Evolutionary conservation across 2,113 vertebrate genomes (phyloP).

Genomic region (Chaetura pelagica): DNA sequence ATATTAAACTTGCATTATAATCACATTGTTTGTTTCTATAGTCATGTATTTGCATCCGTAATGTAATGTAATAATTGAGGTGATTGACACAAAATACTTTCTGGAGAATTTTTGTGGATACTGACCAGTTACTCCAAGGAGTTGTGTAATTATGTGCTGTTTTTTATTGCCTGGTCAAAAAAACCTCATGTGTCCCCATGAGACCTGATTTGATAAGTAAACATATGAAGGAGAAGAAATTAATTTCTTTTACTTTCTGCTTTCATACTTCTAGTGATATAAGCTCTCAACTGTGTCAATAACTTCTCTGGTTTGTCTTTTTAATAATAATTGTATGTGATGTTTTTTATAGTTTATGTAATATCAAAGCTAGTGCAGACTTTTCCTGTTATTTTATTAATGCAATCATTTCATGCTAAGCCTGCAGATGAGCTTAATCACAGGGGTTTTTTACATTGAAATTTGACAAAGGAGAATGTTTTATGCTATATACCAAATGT

Average conservation of each 20-base stretch:
- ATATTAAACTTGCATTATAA: conserved; percentile 58
- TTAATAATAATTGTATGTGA: conserved; percentile 34
- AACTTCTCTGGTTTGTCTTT: conserved; percentile 29
- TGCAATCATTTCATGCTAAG: conserved; percentile 22
- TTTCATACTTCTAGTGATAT: conserved; percentile 25
- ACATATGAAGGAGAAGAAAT: conserved; percentile 33
- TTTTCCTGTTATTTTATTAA: conserved; percentile 46
- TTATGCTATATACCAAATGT: background rate
- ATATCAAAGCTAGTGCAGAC: conserved; percentile 39
- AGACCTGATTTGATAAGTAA: conserved; percentile 33
- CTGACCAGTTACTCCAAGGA: conserved; percentile 17
- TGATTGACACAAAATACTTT: conserved; percentile 37
- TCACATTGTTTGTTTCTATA: conserved; percentile 44
- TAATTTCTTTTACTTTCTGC: conserved; percentile 57
- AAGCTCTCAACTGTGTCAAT: conserved; percentile 51
- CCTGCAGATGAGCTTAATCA: background rate
- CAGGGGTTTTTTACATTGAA: background rate
- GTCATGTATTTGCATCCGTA: conserved; percentile 46
- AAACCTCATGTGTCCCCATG: conserved; percentile 23
- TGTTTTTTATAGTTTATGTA: conserved; percentile 6
- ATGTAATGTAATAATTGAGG: conserved; percentile 34
- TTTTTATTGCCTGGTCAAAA: conserved; percentile 57
- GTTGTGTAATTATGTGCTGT: conserved; percentile 22
- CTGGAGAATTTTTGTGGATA: conserved; percentile 38
- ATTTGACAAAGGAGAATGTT: background rate